These are phyloP conservation scores for Silurus aristotelis DNA, from an alignment of 2,797 vertebrate species.

Conservation along the genomic window DNA sequence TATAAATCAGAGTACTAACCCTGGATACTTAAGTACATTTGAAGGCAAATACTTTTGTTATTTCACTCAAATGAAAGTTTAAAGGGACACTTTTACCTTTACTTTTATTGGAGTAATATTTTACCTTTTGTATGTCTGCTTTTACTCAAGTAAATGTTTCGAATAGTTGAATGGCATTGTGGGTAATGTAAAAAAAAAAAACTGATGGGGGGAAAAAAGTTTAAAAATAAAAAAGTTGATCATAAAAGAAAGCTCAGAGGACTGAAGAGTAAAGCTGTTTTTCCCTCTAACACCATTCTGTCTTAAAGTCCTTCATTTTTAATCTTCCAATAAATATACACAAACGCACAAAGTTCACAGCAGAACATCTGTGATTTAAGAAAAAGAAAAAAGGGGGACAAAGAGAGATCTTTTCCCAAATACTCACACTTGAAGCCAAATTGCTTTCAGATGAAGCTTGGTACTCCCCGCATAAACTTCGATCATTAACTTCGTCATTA, in stretches of 20 bases:
- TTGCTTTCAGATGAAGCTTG: not conserved
- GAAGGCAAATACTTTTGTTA: too few species aligned
- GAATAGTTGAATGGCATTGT: not conserved
- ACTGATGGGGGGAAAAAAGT: not conserved
- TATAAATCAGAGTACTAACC: too few species aligned
- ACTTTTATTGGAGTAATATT: too few species aligned
- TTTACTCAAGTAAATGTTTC: too few species aligned
- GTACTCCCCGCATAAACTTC: slow-evolving; percentile 2
- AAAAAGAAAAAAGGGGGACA: not conserved
- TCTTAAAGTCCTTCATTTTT: not conserved
- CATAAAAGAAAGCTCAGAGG: not conserved
- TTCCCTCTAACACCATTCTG: slow-evolving; percentile 47
- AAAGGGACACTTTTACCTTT: too few species aligned
- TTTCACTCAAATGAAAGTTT: too few species aligned
- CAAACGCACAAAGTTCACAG: not conserved
- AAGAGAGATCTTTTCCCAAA: not conserved
- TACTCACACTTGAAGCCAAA: not conserved
- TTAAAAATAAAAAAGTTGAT: not conserved
- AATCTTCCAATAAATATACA: not conserved
- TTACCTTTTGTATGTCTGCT: too few species aligned
- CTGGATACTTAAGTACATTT: too few species aligned
- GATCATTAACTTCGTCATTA: slow-evolving; percentile 32
- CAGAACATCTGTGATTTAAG: not conserved
- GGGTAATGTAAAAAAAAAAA: not conserved
- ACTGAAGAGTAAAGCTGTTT: not conserved